Evolutionary conservation across 2,113 vertebrate genomes (phyloP).

Genomic region (Osmerus mordax): DNA sequence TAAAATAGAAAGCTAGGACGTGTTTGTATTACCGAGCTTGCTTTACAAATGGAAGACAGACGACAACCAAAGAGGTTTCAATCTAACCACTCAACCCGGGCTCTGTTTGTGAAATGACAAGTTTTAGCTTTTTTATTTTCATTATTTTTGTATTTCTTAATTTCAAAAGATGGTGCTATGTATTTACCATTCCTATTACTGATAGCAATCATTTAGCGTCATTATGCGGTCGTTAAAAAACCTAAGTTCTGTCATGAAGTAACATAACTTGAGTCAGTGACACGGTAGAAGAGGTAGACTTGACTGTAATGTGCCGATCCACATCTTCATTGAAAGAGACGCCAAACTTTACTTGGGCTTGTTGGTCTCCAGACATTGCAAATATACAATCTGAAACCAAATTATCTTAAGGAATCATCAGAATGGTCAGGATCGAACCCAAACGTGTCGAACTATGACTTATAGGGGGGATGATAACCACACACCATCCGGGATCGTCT

Average conservation of each 20-base stretch:
- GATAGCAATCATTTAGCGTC: slow-evolving; percentile 64
- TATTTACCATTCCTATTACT: slow-evolving; percentile 80
- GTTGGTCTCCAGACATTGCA: not conserved
- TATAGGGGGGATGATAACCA: no score
- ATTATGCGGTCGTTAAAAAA: slow-evolving; percentile 40
- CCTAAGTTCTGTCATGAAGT: slow-evolving; percentile 41
- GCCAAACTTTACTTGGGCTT: slow-evolving; percentile 5
- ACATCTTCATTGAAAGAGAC: slow-evolving; percentile 52
- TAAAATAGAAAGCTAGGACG: slow-evolving; percentile 44
- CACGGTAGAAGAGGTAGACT: slow-evolving; percentile 19
- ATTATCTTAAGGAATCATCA: no score
- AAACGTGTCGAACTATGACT: no score
- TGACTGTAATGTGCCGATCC: slow-evolving; percentile 46
- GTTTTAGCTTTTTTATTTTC: slow-evolving; percentile 55
- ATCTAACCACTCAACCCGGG: slow-evolving; percentile 41
- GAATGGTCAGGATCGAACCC: no score
- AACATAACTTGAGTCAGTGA: slow-evolving; percentile 35
- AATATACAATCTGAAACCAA: not conserved
- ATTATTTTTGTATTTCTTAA: slow-evolving; percentile 56
- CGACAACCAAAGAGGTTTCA: slow-evolving; percentile 48
- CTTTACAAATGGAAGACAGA: slow-evolving; percentile 51
- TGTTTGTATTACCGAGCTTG: slow-evolving; percentile 44
- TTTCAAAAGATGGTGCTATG: slow-evolving; percentile 80
- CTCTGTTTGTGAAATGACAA: slow-evolving; percentile 59
- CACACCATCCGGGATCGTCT: no score